phyloP scores from a whole-genome alignment of 2,113 vertebrate genomes.

The Quiscalus mexicanus region DNA sequence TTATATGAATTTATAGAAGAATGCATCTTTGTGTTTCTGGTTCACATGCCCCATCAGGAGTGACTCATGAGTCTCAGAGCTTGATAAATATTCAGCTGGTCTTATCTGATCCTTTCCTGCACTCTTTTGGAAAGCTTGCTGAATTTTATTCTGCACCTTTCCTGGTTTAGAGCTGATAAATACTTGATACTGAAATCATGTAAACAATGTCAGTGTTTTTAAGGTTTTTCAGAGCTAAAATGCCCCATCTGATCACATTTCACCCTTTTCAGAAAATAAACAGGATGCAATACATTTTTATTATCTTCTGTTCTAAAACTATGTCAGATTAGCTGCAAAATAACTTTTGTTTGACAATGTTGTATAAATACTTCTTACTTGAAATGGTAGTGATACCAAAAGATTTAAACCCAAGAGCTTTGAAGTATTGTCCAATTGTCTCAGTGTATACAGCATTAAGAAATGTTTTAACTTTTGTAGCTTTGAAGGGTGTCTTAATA shows the following conservation, averaged over 20 bases:
- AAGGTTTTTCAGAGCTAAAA: not conserved
- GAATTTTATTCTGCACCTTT: not conserved
- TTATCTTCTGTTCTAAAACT: not conserved
- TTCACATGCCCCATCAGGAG: not conserved
- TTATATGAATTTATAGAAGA: not conserved
- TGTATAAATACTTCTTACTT: conserved; percentile 36
- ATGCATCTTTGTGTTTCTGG: not conserved
- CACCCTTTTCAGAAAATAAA: conserved; percentile 38
- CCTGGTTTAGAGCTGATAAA: not conserved
- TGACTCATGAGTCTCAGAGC: not conserved
- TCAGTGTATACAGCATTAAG: not conserved
- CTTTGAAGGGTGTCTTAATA: conserved; percentile 46
- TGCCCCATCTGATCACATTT: not conserved
- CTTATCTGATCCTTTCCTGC: not conserved
- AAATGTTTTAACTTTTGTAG: conserved; percentile 38
- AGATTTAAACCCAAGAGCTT: conserved; percentile 13
- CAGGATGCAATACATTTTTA: conserved; percentile 8
- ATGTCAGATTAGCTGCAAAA: conserved; percentile 28
- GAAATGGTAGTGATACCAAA: not conserved
- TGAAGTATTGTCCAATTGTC: conserved; percentile 51
- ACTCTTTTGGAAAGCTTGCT: not conserved
- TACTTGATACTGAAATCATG: not conserved
- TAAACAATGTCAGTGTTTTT: not conserved
- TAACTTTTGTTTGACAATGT: conserved; percentile 19
- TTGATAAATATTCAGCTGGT: not conserved